Percentiles rank a stretch among this genome's conserved stretches.
Evolutionary conservation across 2,797 vertebrate genomes (phyloP).

Genomic region (Rhinichthys osculus): DNA sequence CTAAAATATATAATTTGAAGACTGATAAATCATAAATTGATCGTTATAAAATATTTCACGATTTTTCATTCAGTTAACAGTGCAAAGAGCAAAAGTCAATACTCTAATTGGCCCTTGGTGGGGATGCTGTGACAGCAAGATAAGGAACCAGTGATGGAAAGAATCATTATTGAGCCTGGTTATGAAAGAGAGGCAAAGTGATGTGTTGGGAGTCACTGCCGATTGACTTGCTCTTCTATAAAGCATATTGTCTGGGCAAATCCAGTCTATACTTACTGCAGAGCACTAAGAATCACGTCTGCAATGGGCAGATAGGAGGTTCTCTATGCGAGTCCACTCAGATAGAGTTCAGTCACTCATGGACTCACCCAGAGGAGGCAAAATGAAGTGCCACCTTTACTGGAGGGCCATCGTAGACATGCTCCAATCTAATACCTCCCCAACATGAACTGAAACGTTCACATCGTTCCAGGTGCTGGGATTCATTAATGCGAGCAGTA

Average conservation of each 20-base stretch:
- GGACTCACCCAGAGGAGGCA: conserved; percentile 16
- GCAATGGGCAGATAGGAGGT: conserved; percentile 28
- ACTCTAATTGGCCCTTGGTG: conserved; percentile 63
- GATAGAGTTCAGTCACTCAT: conserved; percentile 3
- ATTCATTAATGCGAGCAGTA: not conserved
- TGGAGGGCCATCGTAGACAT: not conserved
- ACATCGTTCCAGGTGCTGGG: not conserved
- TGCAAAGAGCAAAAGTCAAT: conserved; percentile 61
- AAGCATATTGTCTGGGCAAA: not conserved
- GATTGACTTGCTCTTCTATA: conserved; percentile 29
- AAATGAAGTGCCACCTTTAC: conserved; percentile 6
- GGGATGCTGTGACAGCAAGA: conserved; percentile 65
- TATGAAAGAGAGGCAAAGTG: conserved; percentile 26
- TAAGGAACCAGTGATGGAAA: conserved; percentile 69
- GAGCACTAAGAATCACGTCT: conserved; percentile 18
- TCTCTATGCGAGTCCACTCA: conserved; percentile 5
- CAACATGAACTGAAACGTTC: conserved; percentile 3
- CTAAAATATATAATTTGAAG: not conserved
- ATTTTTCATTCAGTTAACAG: conserved; percentile 37
- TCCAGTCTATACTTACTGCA: not conserved
- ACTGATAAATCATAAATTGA: not conserved
- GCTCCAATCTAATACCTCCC: not conserved
- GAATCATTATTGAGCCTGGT: conserved; percentile 70
- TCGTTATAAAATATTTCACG: conserved; percentile 6
- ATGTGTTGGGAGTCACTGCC: conserved; percentile 7